Base-by-base conservation (phyloP, 2,113 vertebrate species). In the Micromys minutus region DNA sequence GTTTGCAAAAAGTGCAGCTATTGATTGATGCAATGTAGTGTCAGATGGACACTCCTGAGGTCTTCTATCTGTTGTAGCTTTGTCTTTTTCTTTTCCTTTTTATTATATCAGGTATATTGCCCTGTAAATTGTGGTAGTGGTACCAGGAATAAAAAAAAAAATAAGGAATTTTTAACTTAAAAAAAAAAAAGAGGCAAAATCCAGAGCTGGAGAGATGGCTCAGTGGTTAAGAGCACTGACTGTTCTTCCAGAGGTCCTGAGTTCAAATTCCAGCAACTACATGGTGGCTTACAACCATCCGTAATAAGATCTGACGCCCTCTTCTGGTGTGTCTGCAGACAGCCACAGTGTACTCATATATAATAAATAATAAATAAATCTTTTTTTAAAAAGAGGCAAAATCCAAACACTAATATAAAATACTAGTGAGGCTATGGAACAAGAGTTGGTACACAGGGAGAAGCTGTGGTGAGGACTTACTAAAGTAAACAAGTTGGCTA, bases 91-190 rank as follows among this genome's bases (percentile, higher is more conserved):
- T 99, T 99, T 99, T 98, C 98, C 97, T 98, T 97, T 97, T 83
- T 98, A 99, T 99, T 98, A 99, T 98, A 99, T 99, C 98, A 99
- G 99, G 98, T 99, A 98, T 99, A 98, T 98, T 99, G 98, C 98
- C 98, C 98, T 99, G 98, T 99, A 99, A 99, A 99, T 99, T 99
- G 99, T 99, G 98, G 98, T 99, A 99, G 99, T 99, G 98, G 98
- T 99, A 99, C 99, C 98, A 99, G 99, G 99, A 99, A 98, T 99
- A 98, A 98, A 99, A 98, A 99, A 98, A n/a, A n/a, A n/a, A n/a
- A n/a, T n/a, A n/a, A n/a, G n/a, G n/a, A n/a, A n/a, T n/a, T n/a
- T n/a, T n/a, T n/a, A n/a, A n/a, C n/a, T n/a, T n/a, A n/a, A n/a
- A n/a, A n/a, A n/a, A n/a, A n/a, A n/a, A n/a, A n/a, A n/a, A n/a